Evolutionary conservation across 2,113 vertebrate genomes (phyloP).

Genomic region (Copsychus sechellarum): DNA sequence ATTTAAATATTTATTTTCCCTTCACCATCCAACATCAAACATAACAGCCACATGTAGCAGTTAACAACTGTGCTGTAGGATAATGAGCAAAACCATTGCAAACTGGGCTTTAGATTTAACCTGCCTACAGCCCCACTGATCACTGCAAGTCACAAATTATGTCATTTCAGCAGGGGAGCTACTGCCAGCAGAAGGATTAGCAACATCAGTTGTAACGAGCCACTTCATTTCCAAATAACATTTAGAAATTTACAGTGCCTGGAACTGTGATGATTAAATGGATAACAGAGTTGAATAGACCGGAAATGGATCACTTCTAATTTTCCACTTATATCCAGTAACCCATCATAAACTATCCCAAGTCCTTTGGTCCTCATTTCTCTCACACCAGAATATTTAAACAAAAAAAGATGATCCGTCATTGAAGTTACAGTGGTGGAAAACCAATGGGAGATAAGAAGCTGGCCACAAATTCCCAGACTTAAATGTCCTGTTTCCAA

Average conservation of each 20-base stretch:
- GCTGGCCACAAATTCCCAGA: slow-evolving; percentile 37
- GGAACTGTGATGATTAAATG: slow-evolving; percentile 3
- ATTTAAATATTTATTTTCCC: slow-evolving; percentile 35
- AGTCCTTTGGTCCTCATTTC: slow-evolving; percentile 32
- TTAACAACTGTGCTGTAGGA: not conserved
- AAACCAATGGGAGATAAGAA: slow-evolving; percentile 48
- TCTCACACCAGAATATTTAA: slow-evolving; percentile 49
- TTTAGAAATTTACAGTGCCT: slow-evolving; percentile 29
- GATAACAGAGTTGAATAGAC: not conserved
- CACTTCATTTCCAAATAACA: slow-evolving; percentile 27
- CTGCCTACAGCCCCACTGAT: not conserved
- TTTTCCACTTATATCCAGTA: slow-evolving; percentile 20
- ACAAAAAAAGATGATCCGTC: slow-evolving; percentile 41
- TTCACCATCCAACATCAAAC: not conserved
- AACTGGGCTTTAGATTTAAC: not conserved
- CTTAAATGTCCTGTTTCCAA: slow-evolving; percentile 44
- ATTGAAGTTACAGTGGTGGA: not conserved
- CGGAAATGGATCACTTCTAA: slow-evolving; percentile 29
- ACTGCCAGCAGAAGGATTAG: slow-evolving; percentile 55
- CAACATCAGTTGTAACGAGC: slow-evolving; percentile 1
- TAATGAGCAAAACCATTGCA: not conserved
- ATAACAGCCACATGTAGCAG: not conserved
- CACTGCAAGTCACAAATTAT: slow-evolving; percentile 30
- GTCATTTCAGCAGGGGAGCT: not conserved
- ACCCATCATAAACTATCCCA: slow-evolving; percentile 35